Percentiles rank a stretch among this genome's conserved stretches.
These are phyloP conservation scores for Mobula birostris DNA, from an alignment of 2,113 vertebrate species.

Conservation along the genomic window DNA sequence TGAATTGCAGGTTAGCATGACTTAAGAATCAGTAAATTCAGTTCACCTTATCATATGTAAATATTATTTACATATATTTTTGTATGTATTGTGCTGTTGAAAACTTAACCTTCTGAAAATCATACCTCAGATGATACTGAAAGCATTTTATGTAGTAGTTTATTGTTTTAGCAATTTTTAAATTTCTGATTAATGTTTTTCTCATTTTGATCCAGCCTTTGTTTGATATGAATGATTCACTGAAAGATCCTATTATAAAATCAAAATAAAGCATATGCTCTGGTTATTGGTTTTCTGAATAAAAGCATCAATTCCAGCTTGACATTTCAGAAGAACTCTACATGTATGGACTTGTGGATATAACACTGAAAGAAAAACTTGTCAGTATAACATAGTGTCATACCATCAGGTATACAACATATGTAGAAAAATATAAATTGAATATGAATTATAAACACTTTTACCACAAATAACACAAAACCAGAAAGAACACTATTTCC, in stretches of 20 bases:
- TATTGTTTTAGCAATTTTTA: not conserved
- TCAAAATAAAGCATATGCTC: constrained; percentile 10
- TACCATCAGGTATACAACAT: no score
- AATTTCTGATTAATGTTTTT: not conserved
- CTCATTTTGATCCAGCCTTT: not conserved
- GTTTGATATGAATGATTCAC: not conserved
- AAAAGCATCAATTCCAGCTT: no score
- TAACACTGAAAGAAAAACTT: no score
- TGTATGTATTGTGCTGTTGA: not conserved
- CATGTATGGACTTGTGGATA: no score
- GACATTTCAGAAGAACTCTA: no score
- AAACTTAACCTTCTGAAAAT: not conserved
- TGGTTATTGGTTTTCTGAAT: constrained; percentile 13
- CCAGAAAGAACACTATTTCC: no score
- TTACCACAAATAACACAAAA: no score
- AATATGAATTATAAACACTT: no score
- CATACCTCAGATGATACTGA: not conserved
- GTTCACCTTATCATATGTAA: not conserved
- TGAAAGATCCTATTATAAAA: constrained; percentile 8
- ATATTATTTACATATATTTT: not conserved
- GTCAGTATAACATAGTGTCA: no score
- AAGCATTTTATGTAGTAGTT: constrained; percentile 5
- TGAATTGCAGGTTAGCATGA: not conserved
- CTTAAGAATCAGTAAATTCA: not conserved
- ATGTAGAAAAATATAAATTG: no score